Conservation (phyloP, 2,888 invertebrate species). For the Nemapogon koenigi region DNA sequence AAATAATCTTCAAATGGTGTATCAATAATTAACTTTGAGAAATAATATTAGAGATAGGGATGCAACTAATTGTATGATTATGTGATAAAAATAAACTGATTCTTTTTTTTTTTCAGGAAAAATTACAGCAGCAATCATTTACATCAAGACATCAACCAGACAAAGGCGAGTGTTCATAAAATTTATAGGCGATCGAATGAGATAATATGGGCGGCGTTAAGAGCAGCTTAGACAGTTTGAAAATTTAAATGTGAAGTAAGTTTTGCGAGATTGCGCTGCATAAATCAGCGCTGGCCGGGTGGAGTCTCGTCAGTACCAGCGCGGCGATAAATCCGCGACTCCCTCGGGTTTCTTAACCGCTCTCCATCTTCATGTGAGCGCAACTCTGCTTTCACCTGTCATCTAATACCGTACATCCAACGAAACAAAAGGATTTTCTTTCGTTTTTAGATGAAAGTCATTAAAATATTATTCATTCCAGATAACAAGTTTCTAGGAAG, state of each 20-base stretch:
- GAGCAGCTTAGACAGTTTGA: constrained; percentile 64
- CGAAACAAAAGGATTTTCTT: too few relatives aligned
- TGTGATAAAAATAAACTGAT: too few relatives aligned
- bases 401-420: not conserved
- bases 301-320: constrained; percentile 35
- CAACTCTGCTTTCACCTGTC: constrained; percentile 6
- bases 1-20: too few relatives aligned
- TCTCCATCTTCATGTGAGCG: constrained; percentile 41
- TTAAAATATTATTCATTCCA: too few relatives aligned
- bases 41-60: too few relatives aligned
- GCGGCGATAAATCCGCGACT: constrained; percentile 57
- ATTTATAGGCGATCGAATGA: constrained; percentile 65
- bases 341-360: constrained; percentile 54
- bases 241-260: constrained; percentile 67
- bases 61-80: too few relatives aligned
- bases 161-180: constrained; percentile 61
- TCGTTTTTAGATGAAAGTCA: too few relatives aligned
- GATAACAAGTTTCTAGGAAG: too few relatives aligned
- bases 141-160: constrained; percentile 49
- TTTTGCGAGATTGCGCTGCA: constrained; percentile 63
- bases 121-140: constrained; percentile 50
- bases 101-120: too few relatives aligned
- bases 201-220: constrained; percentile 65
- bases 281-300: constrained; percentile 52
- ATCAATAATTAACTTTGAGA: too few relatives aligned